phyloP scores from a whole-genome alignment of 2,797 vertebrate species.

The Alexandromys oeconomus region DNA sequence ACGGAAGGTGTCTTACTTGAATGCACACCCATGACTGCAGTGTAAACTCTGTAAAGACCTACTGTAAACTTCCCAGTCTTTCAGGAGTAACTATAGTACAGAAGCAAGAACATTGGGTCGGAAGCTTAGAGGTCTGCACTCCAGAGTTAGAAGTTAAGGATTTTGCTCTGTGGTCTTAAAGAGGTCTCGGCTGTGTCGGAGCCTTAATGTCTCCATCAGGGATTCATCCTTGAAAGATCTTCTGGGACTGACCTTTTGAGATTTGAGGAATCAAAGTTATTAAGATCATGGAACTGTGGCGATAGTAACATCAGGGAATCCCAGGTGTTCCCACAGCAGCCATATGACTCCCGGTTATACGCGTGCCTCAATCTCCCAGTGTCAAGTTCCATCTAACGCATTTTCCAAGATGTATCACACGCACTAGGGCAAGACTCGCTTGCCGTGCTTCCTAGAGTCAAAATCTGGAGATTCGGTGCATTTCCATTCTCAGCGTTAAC shows the following conservation, averaged over 20 bases:
- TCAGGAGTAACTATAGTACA: not conserved
- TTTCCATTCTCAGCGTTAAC: constrained; percentile 62
- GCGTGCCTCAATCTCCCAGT: constrained; percentile 59
- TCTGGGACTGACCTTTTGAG: constrained; percentile 44
- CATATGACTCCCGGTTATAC: constrained; percentile 24
- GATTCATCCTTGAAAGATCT: not conserved
- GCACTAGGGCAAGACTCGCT: constrained; percentile 35
- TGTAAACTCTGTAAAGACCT: constrained; percentile 22
- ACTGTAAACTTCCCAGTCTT: not conserved
- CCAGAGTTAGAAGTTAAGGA: constrained; percentile 33
- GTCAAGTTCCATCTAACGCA: constrained; percentile 57
- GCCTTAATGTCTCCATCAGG: constrained; percentile 24
- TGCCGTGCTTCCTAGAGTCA: constrained; percentile 68
- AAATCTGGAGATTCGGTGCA: constrained; percentile 60
- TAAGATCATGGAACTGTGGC: constrained; percentile 24
- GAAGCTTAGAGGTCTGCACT: not conserved
- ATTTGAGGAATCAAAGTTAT: not conserved
- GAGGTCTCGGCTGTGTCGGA: not conserved
- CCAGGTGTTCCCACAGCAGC: constrained; percentile 60
- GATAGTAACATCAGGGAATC: constrained; percentile 40
- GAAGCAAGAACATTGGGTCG: not conserved
- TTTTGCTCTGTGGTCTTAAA: not conserved
- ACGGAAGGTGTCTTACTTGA: constrained; percentile 17
- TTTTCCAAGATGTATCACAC: constrained; percentile 63
- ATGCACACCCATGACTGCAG: not conserved